Evolutionary conservation across 1,140 invertebrate genomes (phyloP).

Genomic region (Anastatus disparis): DNA sequence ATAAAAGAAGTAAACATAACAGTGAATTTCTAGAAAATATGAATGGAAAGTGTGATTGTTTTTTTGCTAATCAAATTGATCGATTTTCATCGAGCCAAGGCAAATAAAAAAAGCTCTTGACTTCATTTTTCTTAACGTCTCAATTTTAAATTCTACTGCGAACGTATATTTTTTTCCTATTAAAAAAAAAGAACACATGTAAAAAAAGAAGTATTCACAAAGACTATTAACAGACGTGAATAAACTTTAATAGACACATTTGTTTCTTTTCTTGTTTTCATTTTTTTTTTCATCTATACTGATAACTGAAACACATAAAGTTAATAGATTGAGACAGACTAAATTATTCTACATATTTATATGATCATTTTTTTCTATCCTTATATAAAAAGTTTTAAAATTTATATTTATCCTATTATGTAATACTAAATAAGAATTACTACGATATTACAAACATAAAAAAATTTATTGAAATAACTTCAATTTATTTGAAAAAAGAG

Average conservation of each 20-base stretch:
- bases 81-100: neutral
- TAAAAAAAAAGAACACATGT: neutral
- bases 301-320: neutral
- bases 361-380: no score
- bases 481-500: no score
- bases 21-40: no score
- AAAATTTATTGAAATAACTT: no score
- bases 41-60: no score
- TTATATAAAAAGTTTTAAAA: no score
- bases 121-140: constrained; percentile 6
- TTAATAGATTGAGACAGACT: neutral
- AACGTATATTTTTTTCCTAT: neutral
- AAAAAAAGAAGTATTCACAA: no score
- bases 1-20: no score
- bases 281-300: neutral
- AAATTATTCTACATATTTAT: neutral
- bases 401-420: no score
- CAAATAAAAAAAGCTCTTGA: neutral
- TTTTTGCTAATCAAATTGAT: no score
- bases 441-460: no score
- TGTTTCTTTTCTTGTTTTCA: neutral
- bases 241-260: neutral
- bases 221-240: neutral
- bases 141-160: neutral
- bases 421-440: neutral